Percentiles rank a stretch among this genome's conserved stretches.
Evolutionary conservation across 37 sponge, comb jelly and placozoan species (phyloP).

Genomic region (Mnemiopsis leidyi): DNA sequence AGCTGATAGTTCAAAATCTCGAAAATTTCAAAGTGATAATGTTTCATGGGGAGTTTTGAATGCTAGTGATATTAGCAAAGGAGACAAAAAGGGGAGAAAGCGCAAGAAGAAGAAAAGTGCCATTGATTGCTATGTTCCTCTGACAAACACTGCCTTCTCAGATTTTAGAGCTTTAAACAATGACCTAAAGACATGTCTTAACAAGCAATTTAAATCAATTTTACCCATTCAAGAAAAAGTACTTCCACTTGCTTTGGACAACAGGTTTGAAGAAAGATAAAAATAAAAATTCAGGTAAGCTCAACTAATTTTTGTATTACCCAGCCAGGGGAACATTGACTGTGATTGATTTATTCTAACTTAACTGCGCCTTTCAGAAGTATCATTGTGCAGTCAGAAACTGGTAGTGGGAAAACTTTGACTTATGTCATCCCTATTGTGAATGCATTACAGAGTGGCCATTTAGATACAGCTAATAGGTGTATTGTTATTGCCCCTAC

Average conservation of each 20-base stretch:
- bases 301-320: background rate
- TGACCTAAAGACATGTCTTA: background rate
- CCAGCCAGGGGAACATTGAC: no score
- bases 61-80: background rate
- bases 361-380: background rate
- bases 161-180: background rate
- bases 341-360: background rate
- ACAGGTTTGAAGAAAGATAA: no score
- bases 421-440: conserved; percentile 19
- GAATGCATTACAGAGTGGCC: background rate
- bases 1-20: background rate
- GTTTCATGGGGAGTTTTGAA: background rate
- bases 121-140: background rate
- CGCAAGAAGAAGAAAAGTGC: background rate
- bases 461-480: background rate
- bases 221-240: conserved; percentile 22
- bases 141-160: background rate
- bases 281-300: no score
- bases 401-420: conserved; percentile 53
- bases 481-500: conserved; percentile 25
- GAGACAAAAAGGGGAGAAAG: background rate
- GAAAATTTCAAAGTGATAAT: background rate
- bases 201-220: background rate
- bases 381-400: conserved; percentile 20
- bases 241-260: background rate